A percentile compares a stretch with the other conserved stretches of the same genome.
phyloP scores from a whole-genome alignment of 2,888 invertebrate species.

The Mantis religiosa region DNA sequence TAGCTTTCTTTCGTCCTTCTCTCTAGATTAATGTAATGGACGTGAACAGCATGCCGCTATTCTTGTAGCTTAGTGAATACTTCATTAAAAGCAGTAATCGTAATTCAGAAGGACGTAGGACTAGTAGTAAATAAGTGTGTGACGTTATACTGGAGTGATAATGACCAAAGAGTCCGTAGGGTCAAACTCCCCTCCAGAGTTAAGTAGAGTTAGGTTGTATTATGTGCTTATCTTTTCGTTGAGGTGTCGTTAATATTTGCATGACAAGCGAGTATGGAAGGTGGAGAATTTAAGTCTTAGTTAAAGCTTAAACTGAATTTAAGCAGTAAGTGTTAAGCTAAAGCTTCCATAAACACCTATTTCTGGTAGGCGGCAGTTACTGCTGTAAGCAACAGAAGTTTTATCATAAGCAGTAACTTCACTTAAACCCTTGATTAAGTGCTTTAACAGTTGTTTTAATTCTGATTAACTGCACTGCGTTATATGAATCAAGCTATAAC shows the following conservation, averaged over 20 bases:
- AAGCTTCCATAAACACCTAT: too few species aligned
- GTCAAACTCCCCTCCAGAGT: neutral
- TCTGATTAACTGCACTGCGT: too few species aligned
- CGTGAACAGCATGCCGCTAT: neutral
- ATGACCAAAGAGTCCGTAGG: neutral
- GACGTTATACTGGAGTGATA: neutral
- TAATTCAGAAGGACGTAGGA: neutral
- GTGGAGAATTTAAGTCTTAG: neutral
- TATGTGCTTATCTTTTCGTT: too few species aligned
- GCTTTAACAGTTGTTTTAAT: too few species aligned
- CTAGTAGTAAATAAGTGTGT: neutral
- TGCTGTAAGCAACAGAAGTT: too few species aligned
- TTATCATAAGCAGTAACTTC: too few species aligned
- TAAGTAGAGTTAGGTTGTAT: neutral
- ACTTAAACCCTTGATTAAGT: too few species aligned
- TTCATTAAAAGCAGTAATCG: neutral
- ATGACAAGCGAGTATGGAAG: neutral
- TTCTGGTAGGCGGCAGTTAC: too few species aligned
- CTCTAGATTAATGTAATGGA: neutral
- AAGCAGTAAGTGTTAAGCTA: neutral
- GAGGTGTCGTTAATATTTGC: neutral
- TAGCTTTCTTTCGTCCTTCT: neutral
- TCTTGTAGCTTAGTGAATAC: neutral
- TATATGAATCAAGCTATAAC: too few species aligned
- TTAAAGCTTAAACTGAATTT: neutral